Evolutionary conservation across 2,797 vertebrate genomes (phyloP).

Genomic region (Holocentrus rufus): DNA sequence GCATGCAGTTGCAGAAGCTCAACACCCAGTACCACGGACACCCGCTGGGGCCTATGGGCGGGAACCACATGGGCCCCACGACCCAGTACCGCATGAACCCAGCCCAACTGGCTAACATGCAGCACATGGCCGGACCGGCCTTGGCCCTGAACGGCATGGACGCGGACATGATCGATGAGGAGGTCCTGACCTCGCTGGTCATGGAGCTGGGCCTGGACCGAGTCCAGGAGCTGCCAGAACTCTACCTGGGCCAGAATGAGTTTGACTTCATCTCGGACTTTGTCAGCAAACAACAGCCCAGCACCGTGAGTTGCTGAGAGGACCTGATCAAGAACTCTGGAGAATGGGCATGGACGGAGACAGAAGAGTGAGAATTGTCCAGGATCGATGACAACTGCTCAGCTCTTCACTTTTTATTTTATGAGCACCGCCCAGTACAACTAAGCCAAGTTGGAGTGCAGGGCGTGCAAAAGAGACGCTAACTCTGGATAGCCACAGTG

Average conservation of each 20-base stretch:
- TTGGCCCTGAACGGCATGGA: constrained; percentile 88
- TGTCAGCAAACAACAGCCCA: constrained; percentile 93
- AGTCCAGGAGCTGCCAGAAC: constrained; percentile 94
- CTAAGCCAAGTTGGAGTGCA: constrained; percentile 35
- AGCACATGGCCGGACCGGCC: constrained; percentile 83
- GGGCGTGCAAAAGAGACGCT: constrained; percentile 55
- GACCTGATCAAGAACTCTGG: constrained; percentile 34
- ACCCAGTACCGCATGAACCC: constrained; percentile 85
- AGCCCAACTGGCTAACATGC: constrained; percentile 81
- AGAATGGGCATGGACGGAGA: constrained; percentile 38
- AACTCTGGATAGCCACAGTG: constrained; percentile 69
- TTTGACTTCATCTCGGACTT: constrained; percentile 97
- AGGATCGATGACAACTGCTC: constrained; percentile 55
- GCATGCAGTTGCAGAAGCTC: constrained; percentile 94
- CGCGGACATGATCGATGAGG: constrained; percentile 95
- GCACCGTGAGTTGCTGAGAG: constrained; percentile 92
- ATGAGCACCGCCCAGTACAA: constrained; percentile 54
- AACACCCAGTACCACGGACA: constrained; percentile 92
- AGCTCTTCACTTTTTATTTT: constrained; percentile 60
- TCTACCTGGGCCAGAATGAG: constrained; percentile 96
- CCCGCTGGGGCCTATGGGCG: constrained; percentile 74
- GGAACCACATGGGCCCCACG: constrained; percentile 82
- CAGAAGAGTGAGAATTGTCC: constrained; percentile 49
- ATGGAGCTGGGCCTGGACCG: constrained; percentile 94
- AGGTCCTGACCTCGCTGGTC: constrained; percentile 93